Evolutionary conservation across 2,888 invertebrate genomes (phyloP), one percentile per base, ranked within the genome.

Genomic region (Caenorhabditis wallacei): DNA sequence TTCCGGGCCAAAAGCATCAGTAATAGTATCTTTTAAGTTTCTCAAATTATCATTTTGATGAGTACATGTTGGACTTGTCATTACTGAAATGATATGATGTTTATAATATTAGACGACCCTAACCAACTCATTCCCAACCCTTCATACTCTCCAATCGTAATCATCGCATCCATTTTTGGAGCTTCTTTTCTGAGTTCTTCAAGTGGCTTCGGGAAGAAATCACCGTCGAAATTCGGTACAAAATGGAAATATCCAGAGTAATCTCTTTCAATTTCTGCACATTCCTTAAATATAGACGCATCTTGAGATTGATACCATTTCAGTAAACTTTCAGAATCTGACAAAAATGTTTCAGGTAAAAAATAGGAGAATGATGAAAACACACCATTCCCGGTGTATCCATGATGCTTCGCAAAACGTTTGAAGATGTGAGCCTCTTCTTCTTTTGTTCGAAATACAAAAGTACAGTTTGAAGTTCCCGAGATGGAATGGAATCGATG

Each of bases 171-270:
- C 26, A 85, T 75, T 51, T 74, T 76, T 20, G 87, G 86, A 26
- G 75, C 80, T 40, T 88, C 84, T 40, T 63, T 69, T 13, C 87
- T 59, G 53, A 88, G 63, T 22, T 81, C 80, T 11, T 80, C 71
- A 8, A 85, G 26, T n/a, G 84, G 75, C 46, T 81, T 82, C 1
- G 87, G 87, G 71, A 87, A 82, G 59, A 87, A 87, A 51, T 85
- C 86, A 10, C 86, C 87, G 35, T 88, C 88, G 16, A 84, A 43
- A 10, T 78, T 84, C 7, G 88, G 86, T 5, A 84, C 83, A 20
- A 87, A 80, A 11, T 59, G 61, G 51, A 88, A n/a, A 13, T 72
- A 69, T 4, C 82, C 78, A 24, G 84, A 74, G 8, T 53, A 61
- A 0, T 18, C 20, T 30, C 35, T 11, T 8, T 53, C 10, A 20